Base-by-base conservation (phyloP, 2,888 invertebrate genomes). In the Sarcophaga rosellei region DNA sequence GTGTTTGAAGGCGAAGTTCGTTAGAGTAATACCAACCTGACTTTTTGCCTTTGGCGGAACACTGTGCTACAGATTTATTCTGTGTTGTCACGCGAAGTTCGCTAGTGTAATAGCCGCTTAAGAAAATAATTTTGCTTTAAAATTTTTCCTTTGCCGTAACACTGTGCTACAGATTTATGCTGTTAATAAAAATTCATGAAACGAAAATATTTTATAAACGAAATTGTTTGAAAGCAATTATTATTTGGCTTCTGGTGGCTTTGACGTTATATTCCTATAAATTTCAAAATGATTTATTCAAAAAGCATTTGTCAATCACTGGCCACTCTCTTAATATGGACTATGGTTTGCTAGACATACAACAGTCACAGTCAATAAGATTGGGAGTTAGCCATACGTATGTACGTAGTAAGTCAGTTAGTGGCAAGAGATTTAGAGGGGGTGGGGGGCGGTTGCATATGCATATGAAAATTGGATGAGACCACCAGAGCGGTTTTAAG, bases 241-340 rank as follows among this genome's bases (percentile, higher is more conserved):
- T 80, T 47, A 66, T 80, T 80, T 35, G 59, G 84, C 84, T 80
- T 45, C 75, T 80, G 70, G 75, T 80, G 65, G 2, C 65, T 72
- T n/a, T 57, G 63, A 68, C 62, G 35, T 77, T 77, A 47, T 47
- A 69, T 72, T 78, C 45, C 81, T 63, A 84, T 86, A 84, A 84
- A 84, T 86, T 86, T 81, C 25, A 63, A 84, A 84, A 84, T 77
- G 84, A 86, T 86, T 86, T 86, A 86, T 84, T 84, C 25, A 57
- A 81, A 81, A 76, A 63, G 61, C 20, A 84, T 86, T 86, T 86
- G 84, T 84, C 86, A 84, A 66, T n/a, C 65, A 35, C 10, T 35
- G 35, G 35, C 35, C 3, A n/a, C n/a, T 35, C 35, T 35, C 35
- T 35, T 8, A 8, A 35, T 35, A 35, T 57, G 57, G 68, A 76